These are phyloP conservation scores for Heterodera schachtii DNA, from an alignment of 1,140 invertebrate species.

Conservation along the genomic window DNA sequence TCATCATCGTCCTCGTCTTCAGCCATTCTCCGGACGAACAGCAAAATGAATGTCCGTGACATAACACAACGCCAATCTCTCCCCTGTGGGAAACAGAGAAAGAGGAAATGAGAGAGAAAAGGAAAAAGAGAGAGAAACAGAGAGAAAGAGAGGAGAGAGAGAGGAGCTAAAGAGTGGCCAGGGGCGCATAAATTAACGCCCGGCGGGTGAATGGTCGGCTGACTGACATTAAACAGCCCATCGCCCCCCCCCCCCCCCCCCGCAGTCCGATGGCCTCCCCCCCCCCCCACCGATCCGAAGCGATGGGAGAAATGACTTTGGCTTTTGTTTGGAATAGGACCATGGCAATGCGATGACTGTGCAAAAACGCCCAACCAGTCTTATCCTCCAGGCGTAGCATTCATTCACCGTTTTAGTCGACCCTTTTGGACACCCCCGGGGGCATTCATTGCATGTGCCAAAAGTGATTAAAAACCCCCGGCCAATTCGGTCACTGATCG, in stretches of 20 bases:
- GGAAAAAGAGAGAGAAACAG: not conserved
- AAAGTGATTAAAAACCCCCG: too few species aligned
- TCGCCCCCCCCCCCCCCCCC: too few species aligned
- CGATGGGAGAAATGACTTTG: not conserved
- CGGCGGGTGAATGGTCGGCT: not conserved
- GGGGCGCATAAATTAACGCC: not conserved
- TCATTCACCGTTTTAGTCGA: too few species aligned
- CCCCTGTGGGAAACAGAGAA: not conserved
- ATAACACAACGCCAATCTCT: not conserved
- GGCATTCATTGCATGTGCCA: too few species aligned
- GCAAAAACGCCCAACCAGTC: too few species aligned
- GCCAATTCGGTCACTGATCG: too few species aligned
- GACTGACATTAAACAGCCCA: not conserved
- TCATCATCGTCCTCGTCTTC: not conserved
- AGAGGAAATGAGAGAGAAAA: not conserved
- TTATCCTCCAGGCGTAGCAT: not conserved
- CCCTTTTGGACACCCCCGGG: too few species aligned
- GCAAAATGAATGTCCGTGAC: not conserved
- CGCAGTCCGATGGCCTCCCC: not conserved
- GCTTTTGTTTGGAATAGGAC: not conserved
- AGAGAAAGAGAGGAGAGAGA: not conserved
- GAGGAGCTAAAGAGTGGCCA: not conserved
- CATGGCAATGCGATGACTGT: not conserved
- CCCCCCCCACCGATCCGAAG: too few species aligned
- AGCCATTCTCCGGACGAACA: not conserved